Evolutionary conservation across 2,888 invertebrate genomes (phyloP).

Genomic region (Drosophila flavopinicola): DNA sequence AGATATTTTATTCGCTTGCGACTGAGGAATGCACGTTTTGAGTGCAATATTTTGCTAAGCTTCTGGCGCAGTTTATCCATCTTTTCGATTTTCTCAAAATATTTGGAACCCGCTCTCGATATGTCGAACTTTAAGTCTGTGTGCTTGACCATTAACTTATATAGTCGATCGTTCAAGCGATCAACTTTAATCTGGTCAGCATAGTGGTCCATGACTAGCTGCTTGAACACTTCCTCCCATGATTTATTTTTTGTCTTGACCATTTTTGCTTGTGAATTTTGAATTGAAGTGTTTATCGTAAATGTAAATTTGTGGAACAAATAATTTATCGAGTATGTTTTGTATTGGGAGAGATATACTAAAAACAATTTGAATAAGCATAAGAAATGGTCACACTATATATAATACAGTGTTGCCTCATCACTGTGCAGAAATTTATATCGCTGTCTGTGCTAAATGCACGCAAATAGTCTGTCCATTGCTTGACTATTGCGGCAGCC

Average conservation of each 20-base stretch:
- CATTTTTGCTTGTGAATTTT: constrained; percentile 11
- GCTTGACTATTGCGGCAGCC: no score
- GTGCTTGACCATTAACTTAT: background rate
- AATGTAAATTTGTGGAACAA: constrained; percentile 18
- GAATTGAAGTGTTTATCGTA: constrained; percentile 4
- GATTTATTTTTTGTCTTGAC: background rate
- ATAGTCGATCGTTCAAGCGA: constrained; percentile 15
- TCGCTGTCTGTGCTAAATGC: no score
- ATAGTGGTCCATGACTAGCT: constrained; percentile 3
- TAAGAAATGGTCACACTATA: no score
- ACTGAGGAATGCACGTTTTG: background rate
- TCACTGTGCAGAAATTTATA: no score
- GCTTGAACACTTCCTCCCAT: constrained; percentile 21
- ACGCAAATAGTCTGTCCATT: no score
- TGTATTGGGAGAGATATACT: background rate
- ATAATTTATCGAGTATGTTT: background rate
- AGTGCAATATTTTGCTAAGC: background rate
- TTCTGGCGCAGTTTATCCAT: background rate
- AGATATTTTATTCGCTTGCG: background rate
- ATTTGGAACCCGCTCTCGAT: background rate
- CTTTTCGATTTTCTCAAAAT: constrained; percentile 1
- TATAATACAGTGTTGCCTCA: no score
- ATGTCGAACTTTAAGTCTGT: constrained; percentile 10
- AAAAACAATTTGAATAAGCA: background rate
- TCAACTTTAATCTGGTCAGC: constrained; percentile 5